Evolutionary conservation across 2,797 vertebrate species (phyloP).

Genomic region (Propithecus perrieri): DNA sequence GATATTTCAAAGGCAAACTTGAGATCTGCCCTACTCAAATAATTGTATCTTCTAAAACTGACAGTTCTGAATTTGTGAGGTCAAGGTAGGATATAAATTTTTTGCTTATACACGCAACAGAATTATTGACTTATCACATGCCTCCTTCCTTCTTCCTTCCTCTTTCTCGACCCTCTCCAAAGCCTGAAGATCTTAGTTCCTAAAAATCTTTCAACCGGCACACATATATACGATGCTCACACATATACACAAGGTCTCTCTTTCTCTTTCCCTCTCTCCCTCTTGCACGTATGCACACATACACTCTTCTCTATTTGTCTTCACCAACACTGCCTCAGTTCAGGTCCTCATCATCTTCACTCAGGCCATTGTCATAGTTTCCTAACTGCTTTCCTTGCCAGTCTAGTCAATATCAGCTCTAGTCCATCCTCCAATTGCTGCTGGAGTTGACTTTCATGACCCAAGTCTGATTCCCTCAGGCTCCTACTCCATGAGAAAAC

Average conservation of each 20-base stretch:
- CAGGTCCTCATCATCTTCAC: neutral
- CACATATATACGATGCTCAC: neutral
- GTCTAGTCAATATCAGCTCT: neutral
- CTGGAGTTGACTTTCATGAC: neutral
- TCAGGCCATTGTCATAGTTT: neutral
- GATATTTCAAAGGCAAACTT: constrained; percentile 19
- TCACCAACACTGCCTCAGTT: neutral
- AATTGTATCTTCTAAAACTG: neutral
- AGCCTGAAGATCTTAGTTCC: neutral
- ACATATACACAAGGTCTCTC: neutral
- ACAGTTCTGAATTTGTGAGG: neutral
- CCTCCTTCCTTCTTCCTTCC: neutral
- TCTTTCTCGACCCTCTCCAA: neutral
- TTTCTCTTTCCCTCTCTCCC: neutral
- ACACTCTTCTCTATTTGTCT: neutral
- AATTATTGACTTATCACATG: neutral
- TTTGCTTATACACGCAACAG: neutral
- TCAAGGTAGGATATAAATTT: neutral
- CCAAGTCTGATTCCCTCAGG: neutral
- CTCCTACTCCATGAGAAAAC: neutral
- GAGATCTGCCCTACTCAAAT: neutral
- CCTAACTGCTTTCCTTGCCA: neutral
- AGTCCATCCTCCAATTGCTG: neutral
- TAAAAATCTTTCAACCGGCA: neutral
- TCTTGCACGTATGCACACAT: neutral